phyloP scores from a whole-genome alignment of 2,888 invertebrate species.

The Drosophila koepferae region DNA sequence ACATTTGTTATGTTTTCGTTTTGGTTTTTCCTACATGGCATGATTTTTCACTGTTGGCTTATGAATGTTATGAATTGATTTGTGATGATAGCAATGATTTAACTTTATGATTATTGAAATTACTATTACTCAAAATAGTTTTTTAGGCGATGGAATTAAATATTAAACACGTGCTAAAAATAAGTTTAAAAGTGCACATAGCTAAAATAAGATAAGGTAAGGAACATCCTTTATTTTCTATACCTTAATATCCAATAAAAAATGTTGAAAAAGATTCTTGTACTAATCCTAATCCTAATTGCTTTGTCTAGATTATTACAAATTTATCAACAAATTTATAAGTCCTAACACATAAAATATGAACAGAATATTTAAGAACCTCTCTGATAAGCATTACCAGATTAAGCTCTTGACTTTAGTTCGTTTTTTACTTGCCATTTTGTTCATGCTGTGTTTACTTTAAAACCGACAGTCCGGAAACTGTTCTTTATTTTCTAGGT shows the following conservation, averaged over 20 bases:
- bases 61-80: conserved; percentile 6
- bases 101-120: background rate
- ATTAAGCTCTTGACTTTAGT: too few species aligned
- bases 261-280: background rate
- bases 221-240: background rate
- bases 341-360: too few species aligned
- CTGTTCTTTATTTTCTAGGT: too few species aligned
- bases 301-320: too few species aligned
- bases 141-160: conserved; percentile 26
- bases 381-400: too few species aligned
- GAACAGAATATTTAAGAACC: too few species aligned
- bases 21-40: conserved; percentile 47
- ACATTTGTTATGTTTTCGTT: background rate
- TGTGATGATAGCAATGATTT: background rate
- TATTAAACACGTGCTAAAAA: conserved; percentile 37
- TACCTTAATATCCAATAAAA: background rate
- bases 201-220: background rate
- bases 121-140: conserved; percentile 14
- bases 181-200: conserved; percentile 12
- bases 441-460: too few species aligned
- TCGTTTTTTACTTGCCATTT: too few species aligned
- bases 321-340: too few species aligned
- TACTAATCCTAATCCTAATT: background rate
- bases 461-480: too few species aligned
- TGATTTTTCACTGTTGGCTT: conserved; percentile 64